Evolutionary conservation across 2,113 vertebrate species (phyloP).

Genomic region (Asarcornis scutulata): DNA sequence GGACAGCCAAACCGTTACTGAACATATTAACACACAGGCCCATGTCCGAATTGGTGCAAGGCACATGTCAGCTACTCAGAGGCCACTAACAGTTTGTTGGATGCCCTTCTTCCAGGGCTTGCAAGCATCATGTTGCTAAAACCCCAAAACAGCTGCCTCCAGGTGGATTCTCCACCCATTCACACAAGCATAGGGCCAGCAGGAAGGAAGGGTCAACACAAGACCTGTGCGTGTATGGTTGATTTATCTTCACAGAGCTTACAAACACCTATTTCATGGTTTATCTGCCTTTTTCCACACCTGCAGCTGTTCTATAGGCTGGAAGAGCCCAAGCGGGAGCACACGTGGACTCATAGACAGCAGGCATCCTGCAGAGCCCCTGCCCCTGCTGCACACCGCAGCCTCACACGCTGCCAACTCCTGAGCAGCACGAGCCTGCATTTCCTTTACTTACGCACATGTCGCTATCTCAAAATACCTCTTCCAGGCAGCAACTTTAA

Average conservation of each 20-base stretch:
- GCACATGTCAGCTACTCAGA: background rate
- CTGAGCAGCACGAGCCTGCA: background rate
- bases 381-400: too few relatives aligned
- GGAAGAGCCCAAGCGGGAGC: rapidly evolving
- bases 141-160: background rate
- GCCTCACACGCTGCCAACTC: background rate
- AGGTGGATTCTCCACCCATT: background rate
- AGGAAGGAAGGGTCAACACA: background rate
- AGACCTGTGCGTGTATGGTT: background rate
- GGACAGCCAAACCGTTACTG: background rate
- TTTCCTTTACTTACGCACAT: background rate
- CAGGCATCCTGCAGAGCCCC: background rate
- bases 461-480: background rate
- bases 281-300: background rate
- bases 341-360: background rate
- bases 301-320: background rate
- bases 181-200: background rate
- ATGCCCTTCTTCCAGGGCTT: background rate
- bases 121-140: background rate
- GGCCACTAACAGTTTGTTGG: background rate
- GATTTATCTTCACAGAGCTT: background rate
- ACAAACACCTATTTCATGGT: background rate
- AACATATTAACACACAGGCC: background rate
- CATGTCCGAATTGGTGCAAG: background rate
- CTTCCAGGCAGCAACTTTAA: background rate